A percentile compares a stretch with the other conserved stretches of the same genome.
Conservation (phyloP, 2,113 vertebrate genomes). For the Upupa epops region DNA sequence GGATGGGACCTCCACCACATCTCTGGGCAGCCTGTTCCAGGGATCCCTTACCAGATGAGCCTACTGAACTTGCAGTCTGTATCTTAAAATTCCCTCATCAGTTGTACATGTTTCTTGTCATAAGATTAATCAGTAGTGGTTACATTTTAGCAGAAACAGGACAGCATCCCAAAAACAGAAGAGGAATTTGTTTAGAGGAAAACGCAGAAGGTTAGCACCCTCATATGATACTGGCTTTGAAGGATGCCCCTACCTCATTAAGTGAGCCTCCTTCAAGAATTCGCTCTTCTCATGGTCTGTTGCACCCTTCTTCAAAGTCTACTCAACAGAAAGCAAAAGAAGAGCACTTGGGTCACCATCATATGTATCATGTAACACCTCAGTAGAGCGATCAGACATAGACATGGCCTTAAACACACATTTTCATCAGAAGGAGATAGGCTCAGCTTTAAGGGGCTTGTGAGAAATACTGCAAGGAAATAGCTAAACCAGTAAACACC, state of each 20-base stretch:
- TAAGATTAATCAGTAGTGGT: neutral
- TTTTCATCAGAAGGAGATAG: neutral
- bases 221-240: neutral
- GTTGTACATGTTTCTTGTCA: neutral
- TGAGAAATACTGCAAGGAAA: neutral
- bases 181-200: neutral
- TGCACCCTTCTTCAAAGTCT: slow-evolving; percentile 79
- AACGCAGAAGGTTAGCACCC: neutral
- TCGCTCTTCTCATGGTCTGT: slow-evolving; percentile 78
- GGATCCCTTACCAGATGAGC: neutral
- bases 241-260: slow-evolving; percentile 77
- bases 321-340: slow-evolving; percentile 33
- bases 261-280: slow-evolving; percentile 82
- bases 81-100: neutral
- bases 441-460: neutral
- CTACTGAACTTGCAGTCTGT: neutral
- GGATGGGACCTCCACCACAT: no score
- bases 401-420: neutral
- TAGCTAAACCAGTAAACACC: neutral
- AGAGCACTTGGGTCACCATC: neutral
- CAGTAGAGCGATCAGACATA: neutral
- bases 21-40: no score
- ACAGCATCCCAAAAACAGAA: neutral
- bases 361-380: fast-evolving
- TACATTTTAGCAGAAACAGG: neutral